Evolutionary conservation across 2,888 invertebrate species (phyloP).

Genomic region (Cheilosia grossa): DNA sequence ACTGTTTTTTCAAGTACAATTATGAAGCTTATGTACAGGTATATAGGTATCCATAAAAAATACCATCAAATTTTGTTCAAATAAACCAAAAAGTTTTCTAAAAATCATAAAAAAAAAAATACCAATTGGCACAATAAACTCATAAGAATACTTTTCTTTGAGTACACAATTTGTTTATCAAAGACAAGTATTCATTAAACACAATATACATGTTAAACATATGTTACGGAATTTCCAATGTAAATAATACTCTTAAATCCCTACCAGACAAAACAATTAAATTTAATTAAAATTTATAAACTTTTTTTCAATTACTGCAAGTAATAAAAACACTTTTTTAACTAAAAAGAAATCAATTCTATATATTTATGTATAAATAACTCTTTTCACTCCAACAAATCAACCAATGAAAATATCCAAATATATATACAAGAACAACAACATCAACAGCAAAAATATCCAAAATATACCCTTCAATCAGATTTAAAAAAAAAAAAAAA

Average conservation of each 20-base stretch:
- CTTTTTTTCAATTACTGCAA: slow-evolving; percentile 40
- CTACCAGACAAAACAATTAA: slow-evolving; percentile 21
- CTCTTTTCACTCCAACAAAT: slow-evolving; percentile 73
- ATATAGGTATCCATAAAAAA: slow-evolving; percentile 10
- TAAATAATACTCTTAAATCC: slow-evolving; percentile 51
- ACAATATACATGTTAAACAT: slow-evolving; percentile 30
- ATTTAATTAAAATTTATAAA: slow-evolving; percentile 30
- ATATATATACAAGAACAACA: slow-evolving; percentile 73
- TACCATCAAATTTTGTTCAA: slow-evolving; percentile 55
- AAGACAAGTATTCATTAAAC: slow-evolving; percentile 28
- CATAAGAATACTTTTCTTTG: slow-evolving; percentile 25
- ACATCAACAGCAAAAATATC: slow-evolving; percentile 72
- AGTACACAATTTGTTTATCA: neutral
- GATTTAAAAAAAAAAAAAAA: slow-evolving; percentile 43
- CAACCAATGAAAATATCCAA: slow-evolving; percentile 70
- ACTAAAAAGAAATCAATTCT: slow-evolving; percentile 29
- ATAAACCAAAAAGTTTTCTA: neutral
- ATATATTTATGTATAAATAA: slow-evolving; percentile 70
- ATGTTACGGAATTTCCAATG: slow-evolving; percentile 50
- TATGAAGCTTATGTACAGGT: no score
- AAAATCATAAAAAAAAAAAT: neutral
- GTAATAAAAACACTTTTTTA: slow-evolving; percentile 40
- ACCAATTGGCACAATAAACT: slow-evolving; percentile 38
- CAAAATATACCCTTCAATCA: slow-evolving; percentile 65
- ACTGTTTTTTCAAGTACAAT: neutral